phyloP scores from a whole-genome alignment of 2,888 invertebrate species.

The Melolontha melolontha region DNA sequence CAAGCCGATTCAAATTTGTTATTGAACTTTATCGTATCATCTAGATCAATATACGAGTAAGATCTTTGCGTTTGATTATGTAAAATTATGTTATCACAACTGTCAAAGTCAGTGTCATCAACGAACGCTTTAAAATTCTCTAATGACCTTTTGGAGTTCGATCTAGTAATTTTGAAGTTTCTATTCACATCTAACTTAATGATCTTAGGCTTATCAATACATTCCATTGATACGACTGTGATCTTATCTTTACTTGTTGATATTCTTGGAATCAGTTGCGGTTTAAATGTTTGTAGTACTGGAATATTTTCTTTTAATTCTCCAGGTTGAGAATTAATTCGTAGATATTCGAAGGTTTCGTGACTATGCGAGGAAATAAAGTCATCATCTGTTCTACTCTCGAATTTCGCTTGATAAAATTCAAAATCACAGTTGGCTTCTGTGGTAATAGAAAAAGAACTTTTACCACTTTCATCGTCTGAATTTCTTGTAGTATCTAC shows the following conservation, averaged over 20 bases:
- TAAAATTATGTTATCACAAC: constrained; percentile 35
- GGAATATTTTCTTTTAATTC: constrained; percentile 8
- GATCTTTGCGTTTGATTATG: constrained; percentile 56
- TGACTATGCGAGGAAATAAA: constrained; percentile 33
- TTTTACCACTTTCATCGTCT: constrained; percentile 58
- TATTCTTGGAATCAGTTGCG: constrained; percentile 31
- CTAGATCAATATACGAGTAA: constrained; percentile 59
- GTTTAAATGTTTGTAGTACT: constrained; percentile 38
- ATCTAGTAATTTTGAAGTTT: constrained; percentile 57
- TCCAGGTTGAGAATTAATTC: background rate
- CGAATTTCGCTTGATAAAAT: constrained; percentile 65
- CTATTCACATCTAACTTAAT: constrained; percentile 36
- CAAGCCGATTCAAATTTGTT: constrained; percentile 23
- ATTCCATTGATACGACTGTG: constrained; percentile 25
- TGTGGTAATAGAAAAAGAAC: constrained; percentile 72
- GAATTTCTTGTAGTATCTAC: constrained; percentile 62
- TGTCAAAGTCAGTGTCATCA: constrained; percentile 48
- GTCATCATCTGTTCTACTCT: background rate
- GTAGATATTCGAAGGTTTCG: constrained; percentile 38
- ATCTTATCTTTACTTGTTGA: constrained; percentile 38
- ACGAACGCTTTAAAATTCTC: constrained; percentile 62
- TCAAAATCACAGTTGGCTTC: constrained; percentile 75
- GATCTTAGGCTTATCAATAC: constrained; percentile 3
- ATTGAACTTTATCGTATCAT: constrained; percentile 50
- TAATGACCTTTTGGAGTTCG: constrained; percentile 61